Evolutionary conservation across 2,797 vertebrate species (phyloP).

Genomic region (Amblyraja radiata): DNA sequence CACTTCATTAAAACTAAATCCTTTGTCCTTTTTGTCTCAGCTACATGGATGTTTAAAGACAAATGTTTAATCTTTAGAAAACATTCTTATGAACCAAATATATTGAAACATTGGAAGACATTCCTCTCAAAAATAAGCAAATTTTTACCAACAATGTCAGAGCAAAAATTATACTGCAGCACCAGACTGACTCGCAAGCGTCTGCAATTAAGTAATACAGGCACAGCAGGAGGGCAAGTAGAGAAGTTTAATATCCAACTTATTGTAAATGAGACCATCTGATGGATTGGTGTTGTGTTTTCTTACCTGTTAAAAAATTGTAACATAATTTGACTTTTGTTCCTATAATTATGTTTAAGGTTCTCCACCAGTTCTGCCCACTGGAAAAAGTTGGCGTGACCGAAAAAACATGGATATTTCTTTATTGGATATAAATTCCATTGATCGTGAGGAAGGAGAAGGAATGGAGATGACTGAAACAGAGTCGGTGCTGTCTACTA

Average conservation of each 20-base stretch:
- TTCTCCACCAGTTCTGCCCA: constrained; percentile 57
- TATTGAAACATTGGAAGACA: not conserved
- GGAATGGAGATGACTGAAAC: constrained; percentile 93
- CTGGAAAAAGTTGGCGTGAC: constrained; percentile 64
- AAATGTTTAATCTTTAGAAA: no score
- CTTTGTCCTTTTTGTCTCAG: not conserved
- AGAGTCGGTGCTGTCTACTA: constrained; percentile 68
- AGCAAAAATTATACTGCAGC: not conserved
- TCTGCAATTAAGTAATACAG: not conserved
- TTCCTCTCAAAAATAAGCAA: not conserved
- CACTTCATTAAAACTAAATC: not conserved
- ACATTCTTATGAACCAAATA: not conserved
- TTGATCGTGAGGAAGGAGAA: constrained; percentile 85
- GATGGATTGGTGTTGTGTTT: not conserved
- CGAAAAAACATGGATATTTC: constrained; percentile 61
- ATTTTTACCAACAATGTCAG: not conserved
- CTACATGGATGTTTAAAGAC: not conserved
- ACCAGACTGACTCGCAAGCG: not conserved
- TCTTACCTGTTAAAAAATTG: not conserved
- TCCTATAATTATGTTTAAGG: constrained; percentile 48
- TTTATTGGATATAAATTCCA: constrained; percentile 69
- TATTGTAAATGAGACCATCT: not conserved
- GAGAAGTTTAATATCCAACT: not conserved
- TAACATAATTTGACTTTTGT: not conserved
- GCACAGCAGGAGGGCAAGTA: not conserved